A percentile compares a stretch with the other conserved stretches of the same genome.
Conservation (phyloP, 1,140 invertebrate species). For the Tetramorium alpestre region DNA sequence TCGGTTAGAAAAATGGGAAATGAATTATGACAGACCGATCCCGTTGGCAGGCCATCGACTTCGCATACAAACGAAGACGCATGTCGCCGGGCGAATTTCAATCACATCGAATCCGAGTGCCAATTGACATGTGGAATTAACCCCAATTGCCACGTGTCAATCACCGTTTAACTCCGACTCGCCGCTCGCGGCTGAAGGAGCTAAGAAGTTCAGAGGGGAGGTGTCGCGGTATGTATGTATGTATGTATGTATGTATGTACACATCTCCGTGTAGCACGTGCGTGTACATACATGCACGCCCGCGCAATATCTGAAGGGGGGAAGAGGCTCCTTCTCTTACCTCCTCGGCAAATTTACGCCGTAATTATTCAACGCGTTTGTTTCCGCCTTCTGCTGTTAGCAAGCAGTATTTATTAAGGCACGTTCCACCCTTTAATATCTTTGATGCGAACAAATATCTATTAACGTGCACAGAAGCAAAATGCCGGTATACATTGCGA, state of each 20-base stretch:
- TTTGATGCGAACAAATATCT: constrained; percentile 57
- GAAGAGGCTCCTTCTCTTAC: not conserved
- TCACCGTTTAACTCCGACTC: constrained; percentile 72
- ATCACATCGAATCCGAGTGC: constrained; percentile 65
- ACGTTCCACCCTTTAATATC: constrained; percentile 54
- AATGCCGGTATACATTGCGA: constrained; percentile 10
- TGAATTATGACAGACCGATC: constrained; percentile 27
- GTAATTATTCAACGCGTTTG: constrained; percentile 55
- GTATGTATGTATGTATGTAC: not conserved
- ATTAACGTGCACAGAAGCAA: constrained; percentile 38
- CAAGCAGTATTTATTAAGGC: constrained; percentile 44
- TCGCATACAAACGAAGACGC: not conserved
- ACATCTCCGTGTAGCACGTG: not conserved
- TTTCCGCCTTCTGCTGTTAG: constrained; percentile 50
- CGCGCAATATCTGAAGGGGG: not conserved
- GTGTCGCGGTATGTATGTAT: not conserved
- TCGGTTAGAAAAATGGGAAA: constrained; percentile 13
- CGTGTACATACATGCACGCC: not conserved
- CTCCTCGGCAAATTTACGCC: constrained; percentile 32
- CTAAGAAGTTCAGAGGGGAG: not conserved
- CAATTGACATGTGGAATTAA: constrained; percentile 82
- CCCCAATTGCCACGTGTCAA: constrained; percentile 76
- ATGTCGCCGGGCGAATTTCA: constrained; percentile 21
- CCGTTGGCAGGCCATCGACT: not conserved
- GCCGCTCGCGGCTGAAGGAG: constrained; percentile 19